Conservation (phyloP, 2,113 vertebrate species). For the Pterophyllum scalare region DNA sequence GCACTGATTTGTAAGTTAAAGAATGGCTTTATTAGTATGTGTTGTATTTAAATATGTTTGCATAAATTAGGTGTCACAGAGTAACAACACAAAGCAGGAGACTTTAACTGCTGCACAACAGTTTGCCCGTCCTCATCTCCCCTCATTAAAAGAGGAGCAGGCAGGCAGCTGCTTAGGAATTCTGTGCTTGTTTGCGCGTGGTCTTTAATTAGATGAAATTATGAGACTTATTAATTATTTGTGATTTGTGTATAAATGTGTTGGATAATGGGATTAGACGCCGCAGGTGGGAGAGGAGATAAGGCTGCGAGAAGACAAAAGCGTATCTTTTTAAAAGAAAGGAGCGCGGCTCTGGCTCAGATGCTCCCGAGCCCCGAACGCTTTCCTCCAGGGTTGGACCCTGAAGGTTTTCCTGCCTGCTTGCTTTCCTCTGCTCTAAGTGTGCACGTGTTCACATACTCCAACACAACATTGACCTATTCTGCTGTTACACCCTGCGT, state of each 20-base stretch:
- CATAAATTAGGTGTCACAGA: rapidly evolving
- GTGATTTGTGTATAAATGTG: constrained; percentile 18
- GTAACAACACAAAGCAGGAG: background rate
- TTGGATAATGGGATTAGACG: constrained; percentile 17
- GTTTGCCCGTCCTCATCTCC: background rate
- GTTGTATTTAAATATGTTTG: background rate
- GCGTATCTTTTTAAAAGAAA: constrained; percentile 25
- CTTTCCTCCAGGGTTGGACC: constrained; percentile 20
- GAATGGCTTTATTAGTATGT: background rate
- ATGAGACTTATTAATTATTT: constrained; percentile 42
- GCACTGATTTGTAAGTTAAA: background rate
- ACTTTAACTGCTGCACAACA: background rate
- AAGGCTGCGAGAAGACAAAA: background rate
- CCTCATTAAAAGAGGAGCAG: constrained; percentile 21
- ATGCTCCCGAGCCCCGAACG: background rate
- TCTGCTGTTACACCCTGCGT: background rate
- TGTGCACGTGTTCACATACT: background rate
- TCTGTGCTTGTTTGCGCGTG: constrained; percentile 22
- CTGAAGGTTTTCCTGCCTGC: constrained; percentile 28
- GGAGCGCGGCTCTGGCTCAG: constrained; percentile 1
- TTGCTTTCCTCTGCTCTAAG: background rate
- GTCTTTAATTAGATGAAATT: constrained; percentile 43
- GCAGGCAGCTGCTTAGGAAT: constrained; percentile 12
- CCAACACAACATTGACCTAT: background rate
- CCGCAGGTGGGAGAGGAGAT: constrained; percentile 27